Evolutionary conservation across 1,140 invertebrate species (phyloP).

Genomic region (Orchesella cincta): DNA sequence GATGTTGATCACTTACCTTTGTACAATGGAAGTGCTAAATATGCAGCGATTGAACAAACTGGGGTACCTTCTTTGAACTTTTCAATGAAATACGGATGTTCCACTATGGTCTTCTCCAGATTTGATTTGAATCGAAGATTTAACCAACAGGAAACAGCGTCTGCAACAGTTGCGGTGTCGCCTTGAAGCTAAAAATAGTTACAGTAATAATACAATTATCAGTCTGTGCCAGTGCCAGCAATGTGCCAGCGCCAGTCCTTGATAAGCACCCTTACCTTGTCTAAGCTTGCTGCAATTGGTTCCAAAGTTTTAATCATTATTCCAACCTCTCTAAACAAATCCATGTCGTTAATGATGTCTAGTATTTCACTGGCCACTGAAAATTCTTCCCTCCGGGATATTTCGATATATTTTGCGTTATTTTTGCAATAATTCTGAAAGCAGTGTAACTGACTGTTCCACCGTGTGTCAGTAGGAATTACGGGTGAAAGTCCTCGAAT

Average conservation of each 20-base stretch:
- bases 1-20: constrained; percentile 25
- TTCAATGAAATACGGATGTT: constrained; percentile 15
- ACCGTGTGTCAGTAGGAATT: constrained; percentile 33
- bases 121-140: background rate
- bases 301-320: background rate
- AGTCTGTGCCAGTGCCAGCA: background rate
- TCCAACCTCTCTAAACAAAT: background rate
- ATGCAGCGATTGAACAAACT: background rate
- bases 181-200: constrained; percentile 25
- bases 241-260: background rate
- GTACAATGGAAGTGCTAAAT: constrained; percentile 30
- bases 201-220: background rate
- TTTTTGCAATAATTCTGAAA: constrained; percentile 17
- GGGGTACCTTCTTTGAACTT: background rate
- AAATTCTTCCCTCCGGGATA: background rate
- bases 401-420: constrained; percentile 37
- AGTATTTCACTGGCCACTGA: background rate
- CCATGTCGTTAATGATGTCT: background rate
- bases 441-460: constrained; percentile 36
- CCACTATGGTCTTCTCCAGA: background rate
- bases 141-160: constrained; percentile 23
- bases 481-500: constrained; percentile 3
- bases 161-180: constrained; percentile 11
- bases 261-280: constrained; percentile 9
- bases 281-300: constrained; percentile 20